phyloP scores from a whole-genome alignment of 2,113 vertebrate species.

The Rhea americana region DNA sequence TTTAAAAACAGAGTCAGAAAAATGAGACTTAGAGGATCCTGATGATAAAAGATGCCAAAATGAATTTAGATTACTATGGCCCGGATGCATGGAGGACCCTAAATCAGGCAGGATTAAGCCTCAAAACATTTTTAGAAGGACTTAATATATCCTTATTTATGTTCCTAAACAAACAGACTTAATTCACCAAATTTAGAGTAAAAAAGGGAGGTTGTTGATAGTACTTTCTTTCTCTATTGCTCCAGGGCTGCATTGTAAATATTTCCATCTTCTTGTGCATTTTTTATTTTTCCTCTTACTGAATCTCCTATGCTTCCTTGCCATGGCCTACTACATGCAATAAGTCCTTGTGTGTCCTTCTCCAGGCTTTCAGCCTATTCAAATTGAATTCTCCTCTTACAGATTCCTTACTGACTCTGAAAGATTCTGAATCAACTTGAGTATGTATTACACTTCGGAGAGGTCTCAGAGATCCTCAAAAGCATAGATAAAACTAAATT shows the following conservation, averaged over 20 bases:
- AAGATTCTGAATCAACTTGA: neutral
- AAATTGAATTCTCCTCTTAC: neutral
- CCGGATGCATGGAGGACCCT: neutral
- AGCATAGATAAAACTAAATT: neutral
- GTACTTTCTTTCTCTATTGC: neutral
- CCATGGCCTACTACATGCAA: neutral
- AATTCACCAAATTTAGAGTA: neutral
- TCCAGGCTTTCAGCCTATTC: neutral
- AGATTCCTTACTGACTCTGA: neutral
- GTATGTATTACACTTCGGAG: neutral
- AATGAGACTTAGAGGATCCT: accelerated
- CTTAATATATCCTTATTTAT: neutral
- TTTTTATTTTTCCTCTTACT: neutral
- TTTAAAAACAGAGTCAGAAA: neutral
- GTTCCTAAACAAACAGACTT: neutral
- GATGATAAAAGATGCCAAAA: neutral
- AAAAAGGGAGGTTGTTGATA: neutral
- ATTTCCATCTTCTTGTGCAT: neutral
- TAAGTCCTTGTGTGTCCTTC: neutral
- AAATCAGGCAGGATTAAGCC: neutral
- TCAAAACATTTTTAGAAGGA: neutral
- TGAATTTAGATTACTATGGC: neutral
- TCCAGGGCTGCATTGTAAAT: neutral
- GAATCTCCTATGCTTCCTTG: neutral
- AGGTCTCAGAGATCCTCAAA: neutral